Percentiles rank a stretch among this genome's conserved stretches.
These are phyloP conservation scores for Mechanitis mazaeus DNA, from an alignment of 2,888 invertebrate genomes.

Conservation along the genomic window DNA sequence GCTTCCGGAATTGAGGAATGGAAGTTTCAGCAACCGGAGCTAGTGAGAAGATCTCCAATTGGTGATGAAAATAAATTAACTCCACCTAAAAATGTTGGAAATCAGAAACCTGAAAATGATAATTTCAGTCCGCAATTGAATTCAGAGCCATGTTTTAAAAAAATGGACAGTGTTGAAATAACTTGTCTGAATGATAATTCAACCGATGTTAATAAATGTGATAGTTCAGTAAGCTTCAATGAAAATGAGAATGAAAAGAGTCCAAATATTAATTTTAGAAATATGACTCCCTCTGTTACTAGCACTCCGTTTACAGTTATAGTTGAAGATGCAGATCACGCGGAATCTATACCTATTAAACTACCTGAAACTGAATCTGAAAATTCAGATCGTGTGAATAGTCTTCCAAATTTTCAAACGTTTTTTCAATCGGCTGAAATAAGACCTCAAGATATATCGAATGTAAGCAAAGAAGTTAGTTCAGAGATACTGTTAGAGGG, in stretches of 20 bases:
- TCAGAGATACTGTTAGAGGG: constrained; percentile 46
- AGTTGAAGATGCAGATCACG: constrained; percentile 31
- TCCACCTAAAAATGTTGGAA: constrained; percentile 40
- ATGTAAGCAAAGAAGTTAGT: constrained; percentile 33
- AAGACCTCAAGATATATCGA: constrained; percentile 51
- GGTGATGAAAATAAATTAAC: constrained; percentile 40
- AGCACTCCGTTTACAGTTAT: constrained; percentile 55
- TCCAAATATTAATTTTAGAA: constrained; percentile 46
- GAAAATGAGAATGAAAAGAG: constrained; percentile 39
- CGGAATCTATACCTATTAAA: constrained; percentile 42
- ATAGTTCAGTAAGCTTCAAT: constrained; percentile 29
- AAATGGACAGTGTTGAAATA: constrained; percentile 65
- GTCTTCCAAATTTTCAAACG: constrained; percentile 47
- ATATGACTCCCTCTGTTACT: constrained; percentile 54
- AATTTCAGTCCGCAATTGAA: constrained; percentile 41
- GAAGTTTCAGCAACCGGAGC: constrained; percentile 58
- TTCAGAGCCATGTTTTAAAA: constrained; percentile 46
- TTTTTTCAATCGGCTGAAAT: constrained; percentile 57
- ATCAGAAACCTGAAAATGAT: constrained; percentile 25
- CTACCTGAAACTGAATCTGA: constrained; percentile 38
- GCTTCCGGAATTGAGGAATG: constrained; percentile 55
- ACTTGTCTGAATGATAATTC: constrained; percentile 52
- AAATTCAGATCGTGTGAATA: constrained; percentile 32
- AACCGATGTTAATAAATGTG: constrained; percentile 37
- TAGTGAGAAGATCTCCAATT: constrained; percentile 56